Percentiles rank a stretch among this genome's conserved stretches.
Evolutionary conservation across 2,113 vertebrate species (phyloP).

Genomic region (Leucosticte australis): DNA sequence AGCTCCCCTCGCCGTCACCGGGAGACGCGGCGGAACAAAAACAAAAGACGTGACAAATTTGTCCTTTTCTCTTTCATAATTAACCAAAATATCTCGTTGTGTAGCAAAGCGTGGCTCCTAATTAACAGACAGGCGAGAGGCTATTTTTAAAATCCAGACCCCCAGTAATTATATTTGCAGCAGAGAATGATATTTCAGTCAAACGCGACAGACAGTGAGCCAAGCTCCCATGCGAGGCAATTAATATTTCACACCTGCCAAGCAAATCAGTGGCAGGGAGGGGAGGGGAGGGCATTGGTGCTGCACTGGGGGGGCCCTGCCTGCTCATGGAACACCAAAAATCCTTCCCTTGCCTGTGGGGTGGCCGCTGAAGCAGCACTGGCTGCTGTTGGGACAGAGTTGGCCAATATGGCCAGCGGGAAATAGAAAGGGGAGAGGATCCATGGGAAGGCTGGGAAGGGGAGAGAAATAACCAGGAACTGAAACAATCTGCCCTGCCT

Average conservation of each 20-base stretch:
- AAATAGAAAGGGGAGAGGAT: rapidly evolving
- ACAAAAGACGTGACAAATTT: constrained; percentile 84
- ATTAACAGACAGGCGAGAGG: constrained; percentile 77
- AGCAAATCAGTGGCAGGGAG: constrained; percentile 57
- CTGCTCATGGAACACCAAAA: background rate
- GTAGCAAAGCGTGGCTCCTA: constrained; percentile 76
- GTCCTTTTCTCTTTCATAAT: constrained; percentile 80
- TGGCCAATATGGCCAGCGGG: background rate
- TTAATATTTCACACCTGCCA: constrained; percentile 87
- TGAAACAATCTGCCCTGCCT: background rate
- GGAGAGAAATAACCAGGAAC: background rate
- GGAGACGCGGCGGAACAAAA: constrained; percentile 67
- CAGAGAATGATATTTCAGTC: constrained; percentile 77
- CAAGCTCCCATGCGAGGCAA: constrained; percentile 79
- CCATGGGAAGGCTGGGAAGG: background rate
- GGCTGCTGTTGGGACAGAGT: background rate
- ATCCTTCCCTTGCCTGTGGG: background rate
- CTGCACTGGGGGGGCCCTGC: background rate
- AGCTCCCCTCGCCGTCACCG: constrained; percentile 54
- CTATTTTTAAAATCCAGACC: constrained; percentile 70
- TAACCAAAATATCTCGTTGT: constrained; percentile 79
- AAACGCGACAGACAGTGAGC: constrained; percentile 73
- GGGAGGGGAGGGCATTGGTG: constrained; percentile 7
- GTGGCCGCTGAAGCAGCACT: background rate
- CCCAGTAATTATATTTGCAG: constrained; percentile 75